These are phyloP conservation scores for Poecilia picta DNA, from an alignment of 2,797 vertebrate species.

Conservation along the genomic window DNA sequence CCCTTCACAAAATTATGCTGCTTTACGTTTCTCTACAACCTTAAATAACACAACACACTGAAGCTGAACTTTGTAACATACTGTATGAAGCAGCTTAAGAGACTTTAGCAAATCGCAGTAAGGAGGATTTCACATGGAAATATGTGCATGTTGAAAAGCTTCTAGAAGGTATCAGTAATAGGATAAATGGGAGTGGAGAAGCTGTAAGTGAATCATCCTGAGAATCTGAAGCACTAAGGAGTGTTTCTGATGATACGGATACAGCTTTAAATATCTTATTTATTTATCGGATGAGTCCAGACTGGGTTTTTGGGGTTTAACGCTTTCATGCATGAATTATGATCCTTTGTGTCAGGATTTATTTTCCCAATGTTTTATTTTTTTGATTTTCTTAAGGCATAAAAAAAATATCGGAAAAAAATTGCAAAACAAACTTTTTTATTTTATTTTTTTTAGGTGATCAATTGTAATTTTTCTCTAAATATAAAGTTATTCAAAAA, in stretches of 20 bases:
- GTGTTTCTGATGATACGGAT: slow-evolving; percentile 11
- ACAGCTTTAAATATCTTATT: neutral
- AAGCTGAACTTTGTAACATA: neutral
- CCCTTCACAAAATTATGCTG: neutral
- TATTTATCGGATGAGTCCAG: slow-evolving; percentile 6
- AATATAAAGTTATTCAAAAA: no score
- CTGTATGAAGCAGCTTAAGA: no score
- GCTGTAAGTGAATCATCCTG: slow-evolving; percentile 28
- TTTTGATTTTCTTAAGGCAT: no score
- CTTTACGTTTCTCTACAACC: neutral
- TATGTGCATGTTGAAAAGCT: slow-evolving; percentile 25
- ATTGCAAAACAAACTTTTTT: no score
- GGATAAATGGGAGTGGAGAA: slow-evolving; percentile 15
- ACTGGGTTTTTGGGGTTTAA: slow-evolving; percentile 38
- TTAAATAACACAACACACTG: neutral
- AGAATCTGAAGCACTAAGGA: slow-evolving; percentile 21
- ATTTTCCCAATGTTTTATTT: no score
- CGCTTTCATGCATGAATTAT: no score
- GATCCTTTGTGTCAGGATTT: no score
- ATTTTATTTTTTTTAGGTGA: no score
- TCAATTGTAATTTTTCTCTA: no score
- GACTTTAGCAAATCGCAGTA: slow-evolving; percentile 6
- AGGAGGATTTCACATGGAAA: slow-evolving; percentile 17
- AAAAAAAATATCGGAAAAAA: no score
- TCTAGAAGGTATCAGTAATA: neutral